Conservation (phyloP, 92 coral and sea anemone genomes). For the Meandrina meandrites region DNA sequence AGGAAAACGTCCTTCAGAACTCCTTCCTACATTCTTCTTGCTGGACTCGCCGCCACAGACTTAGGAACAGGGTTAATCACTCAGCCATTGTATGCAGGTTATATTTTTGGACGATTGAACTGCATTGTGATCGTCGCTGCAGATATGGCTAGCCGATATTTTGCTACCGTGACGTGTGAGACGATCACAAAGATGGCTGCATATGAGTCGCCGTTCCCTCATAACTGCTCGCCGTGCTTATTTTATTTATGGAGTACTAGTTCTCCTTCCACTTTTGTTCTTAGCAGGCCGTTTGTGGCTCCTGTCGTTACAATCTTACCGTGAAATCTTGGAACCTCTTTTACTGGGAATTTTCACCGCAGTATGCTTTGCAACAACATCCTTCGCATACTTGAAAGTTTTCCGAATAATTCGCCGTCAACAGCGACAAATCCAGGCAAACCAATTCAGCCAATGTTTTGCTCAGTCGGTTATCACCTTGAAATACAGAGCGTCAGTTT, state of each 20-base stretch:
- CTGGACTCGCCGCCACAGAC: constrained; percentile 4
- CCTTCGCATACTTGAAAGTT: constrained; percentile 2
- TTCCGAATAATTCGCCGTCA: constrained; percentile 1
- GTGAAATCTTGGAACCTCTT: neutral
- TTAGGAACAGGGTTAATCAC: constrained; percentile 15
- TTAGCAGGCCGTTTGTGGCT: constrained; percentile 7
- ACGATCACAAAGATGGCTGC: constrained; percentile 15
- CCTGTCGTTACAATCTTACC: neutral
- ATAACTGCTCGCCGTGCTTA: neutral
- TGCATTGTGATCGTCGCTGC: neutral
- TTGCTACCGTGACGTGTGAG: neutral
- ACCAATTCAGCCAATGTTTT: neutral
- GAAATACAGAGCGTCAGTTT: neutral
- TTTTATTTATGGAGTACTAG: neutral
- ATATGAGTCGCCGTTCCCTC: neutral
- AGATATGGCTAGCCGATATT: neutral
- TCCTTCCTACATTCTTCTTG: constrained; percentile 16
- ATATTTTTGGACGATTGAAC: neutral
- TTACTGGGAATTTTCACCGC: neutral
- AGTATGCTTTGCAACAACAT: neutral
- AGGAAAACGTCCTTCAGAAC: constrained; percentile 2
- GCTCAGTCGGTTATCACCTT: neutral
- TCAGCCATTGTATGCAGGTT: constrained; percentile 8
- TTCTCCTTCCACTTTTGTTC: neutral
- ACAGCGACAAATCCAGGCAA: neutral